Evolutionary conservation across 2,888 invertebrate genomes (phyloP), one percentile per base, ranked within the genome.

Genomic region (Sarcophaga carnaria): DNA sequence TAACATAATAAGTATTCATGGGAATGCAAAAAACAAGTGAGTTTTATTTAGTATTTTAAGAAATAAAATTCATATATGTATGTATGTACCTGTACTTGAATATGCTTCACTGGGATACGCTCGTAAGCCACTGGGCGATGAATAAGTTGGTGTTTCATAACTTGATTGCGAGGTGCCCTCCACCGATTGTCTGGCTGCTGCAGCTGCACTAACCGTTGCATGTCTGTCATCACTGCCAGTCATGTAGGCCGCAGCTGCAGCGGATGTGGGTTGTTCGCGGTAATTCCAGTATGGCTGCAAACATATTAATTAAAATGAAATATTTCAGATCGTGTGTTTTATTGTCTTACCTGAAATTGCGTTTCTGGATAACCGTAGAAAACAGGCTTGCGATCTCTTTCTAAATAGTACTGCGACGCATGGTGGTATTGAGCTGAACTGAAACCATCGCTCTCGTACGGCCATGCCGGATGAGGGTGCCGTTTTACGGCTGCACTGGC

Each of bases 101-200:
- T 94, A 94, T 86, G 93, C 91, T 89, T 94, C 93, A 89, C 91
- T 90, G 88, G 93, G 92, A 89, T 93, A 94, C 83, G 92, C 92
- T 85, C 93, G 90, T 83, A 94, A 89, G 71, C 92, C 93, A 88
- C 93, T 92, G 79, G 93, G 92, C 60, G 94, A 93, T 88, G 93
- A 93, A 88, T 93, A 93, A 74, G 93, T 93, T 89, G 94, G 92
- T 87, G 93, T 92, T 90, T 94, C 93, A 87, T 94, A 94, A 84
- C 93, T 93, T 83, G 93, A 93, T 90, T 94, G 94, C 80, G 93
- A 93, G 69, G 93, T 93, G 85, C 93, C 93, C 90, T 94, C 94
- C 64, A 93, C 93, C 62, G 93, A 93, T 89, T 94, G 93, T 80
- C 93, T 92, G 79, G 93, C 93, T 70, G 93, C 92, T 67, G 91